These are phyloP conservation scores for Drosophila heteroneura DNA, from an alignment of 2,888 invertebrate species.

Conservation along the genomic window DNA sequence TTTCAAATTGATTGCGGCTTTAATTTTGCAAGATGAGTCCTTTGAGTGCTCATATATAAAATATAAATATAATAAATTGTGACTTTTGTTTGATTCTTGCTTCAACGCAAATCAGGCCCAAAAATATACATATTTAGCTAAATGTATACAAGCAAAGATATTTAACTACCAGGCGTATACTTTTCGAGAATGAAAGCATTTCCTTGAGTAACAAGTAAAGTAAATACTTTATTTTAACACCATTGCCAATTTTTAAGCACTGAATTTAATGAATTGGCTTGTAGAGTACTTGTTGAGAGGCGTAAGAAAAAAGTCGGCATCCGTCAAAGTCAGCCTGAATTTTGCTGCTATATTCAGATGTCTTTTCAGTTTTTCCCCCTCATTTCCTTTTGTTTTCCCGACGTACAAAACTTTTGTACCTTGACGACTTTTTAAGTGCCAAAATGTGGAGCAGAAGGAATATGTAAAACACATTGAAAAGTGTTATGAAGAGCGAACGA, in stretches of 20 bases:
- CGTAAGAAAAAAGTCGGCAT: background rate
- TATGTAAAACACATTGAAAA: conserved; percentile 69
- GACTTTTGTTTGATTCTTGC: background rate
- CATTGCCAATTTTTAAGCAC: background rate
- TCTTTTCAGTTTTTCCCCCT: conserved; percentile 20
- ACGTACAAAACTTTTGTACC: conserved; percentile 67
- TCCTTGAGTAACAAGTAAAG: background rate
- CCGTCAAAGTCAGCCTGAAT: conserved; percentile 38
- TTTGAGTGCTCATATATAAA: background rate
- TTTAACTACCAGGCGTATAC: background rate
- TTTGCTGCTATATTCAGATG: conserved; percentile 25
- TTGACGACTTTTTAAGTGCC: conserved; percentile 74
- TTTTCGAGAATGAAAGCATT: background rate
- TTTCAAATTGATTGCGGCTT: conserved; percentile 52
- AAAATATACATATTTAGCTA: background rate
- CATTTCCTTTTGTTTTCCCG: conserved; percentile 49
- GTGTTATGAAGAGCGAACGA: conserved; percentile 64
- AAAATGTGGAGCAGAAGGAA: conserved; percentile 71
- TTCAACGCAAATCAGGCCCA: background rate
- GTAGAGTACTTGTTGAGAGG: background rate
- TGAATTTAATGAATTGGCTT: background rate
- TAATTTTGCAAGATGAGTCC: background rate
- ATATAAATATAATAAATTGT: background rate
- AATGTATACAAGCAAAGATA: background rate
- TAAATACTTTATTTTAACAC: background rate